Evolutionary conservation across 2,888 invertebrate genomes (phyloP).

Genomic region (Mimas tiliae): DNA sequence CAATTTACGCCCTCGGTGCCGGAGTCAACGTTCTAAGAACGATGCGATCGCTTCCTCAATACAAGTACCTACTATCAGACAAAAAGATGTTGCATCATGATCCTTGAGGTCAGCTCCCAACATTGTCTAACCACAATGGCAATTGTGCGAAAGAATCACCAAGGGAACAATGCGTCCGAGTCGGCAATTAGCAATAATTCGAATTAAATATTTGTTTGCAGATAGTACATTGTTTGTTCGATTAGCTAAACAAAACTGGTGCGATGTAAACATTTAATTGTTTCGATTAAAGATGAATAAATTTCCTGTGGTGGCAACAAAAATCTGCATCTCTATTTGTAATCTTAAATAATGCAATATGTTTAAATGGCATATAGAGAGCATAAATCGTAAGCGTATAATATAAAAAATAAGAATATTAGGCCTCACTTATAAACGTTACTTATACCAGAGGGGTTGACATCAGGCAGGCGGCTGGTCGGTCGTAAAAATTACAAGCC

Average conservation of each 20-base stretch:
- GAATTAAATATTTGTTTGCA: slow-evolving; percentile 76
- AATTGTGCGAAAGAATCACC: slow-evolving; percentile 79
- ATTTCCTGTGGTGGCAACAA: background rate
- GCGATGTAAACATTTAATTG: slow-evolving; percentile 44
- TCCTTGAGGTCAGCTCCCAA: slow-evolving; percentile 80
- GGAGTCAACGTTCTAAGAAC: slow-evolving; percentile 50
- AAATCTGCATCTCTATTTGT: background rate
- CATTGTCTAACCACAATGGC: slow-evolving; percentile 80
- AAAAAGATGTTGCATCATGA: slow-evolving; percentile 67
- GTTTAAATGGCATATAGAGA: too few species aligned
- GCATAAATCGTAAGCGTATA: too few species aligned
- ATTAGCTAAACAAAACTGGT: slow-evolving; percentile 57
- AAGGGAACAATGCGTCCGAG: slow-evolving; percentile 69
- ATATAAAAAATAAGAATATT: too few species aligned
- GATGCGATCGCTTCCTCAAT: slow-evolving; percentile 50
- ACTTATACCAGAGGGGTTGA: too few species aligned
- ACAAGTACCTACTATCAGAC: slow-evolving; percentile 39
- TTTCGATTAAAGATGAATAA: slow-evolving; percentile 28
- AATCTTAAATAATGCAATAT: background rate
- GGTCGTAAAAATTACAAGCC: too few species aligned
- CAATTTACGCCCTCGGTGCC: slow-evolving; percentile 24
- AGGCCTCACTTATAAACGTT: too few species aligned
- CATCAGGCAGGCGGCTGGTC: too few species aligned
- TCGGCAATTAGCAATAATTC: slow-evolving; percentile 73
- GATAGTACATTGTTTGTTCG: slow-evolving; percentile 54